Evolutionary conservation across 2,113 vertebrate genomes (phyloP).

Genomic region (Oxyura jamaicensis): DNA sequence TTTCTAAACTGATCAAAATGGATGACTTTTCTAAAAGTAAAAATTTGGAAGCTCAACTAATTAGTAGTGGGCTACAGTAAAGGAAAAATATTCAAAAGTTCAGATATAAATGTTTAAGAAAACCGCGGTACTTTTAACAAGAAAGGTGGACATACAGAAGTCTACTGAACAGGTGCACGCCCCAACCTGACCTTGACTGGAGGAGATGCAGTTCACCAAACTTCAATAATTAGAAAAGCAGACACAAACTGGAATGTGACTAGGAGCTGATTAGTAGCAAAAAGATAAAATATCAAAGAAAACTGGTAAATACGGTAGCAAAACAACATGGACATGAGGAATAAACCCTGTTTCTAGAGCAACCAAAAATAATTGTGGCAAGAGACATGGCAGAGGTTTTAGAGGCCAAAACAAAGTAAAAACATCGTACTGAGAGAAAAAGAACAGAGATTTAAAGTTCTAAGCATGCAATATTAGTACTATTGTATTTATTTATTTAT

Average conservation of each 20-base stretch:
- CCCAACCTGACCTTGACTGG: not conserved
- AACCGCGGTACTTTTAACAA: not conserved
- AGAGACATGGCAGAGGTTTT: not conserved
- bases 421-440: not conserved
- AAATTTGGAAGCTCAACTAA: not conserved
- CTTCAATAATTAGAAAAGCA: not conserved
- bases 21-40: accelerated
- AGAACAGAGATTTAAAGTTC: not conserved
- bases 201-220: not conserved
- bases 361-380: not conserved
- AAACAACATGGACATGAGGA: not conserved
- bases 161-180: accelerated
- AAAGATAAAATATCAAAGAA: not conserved
- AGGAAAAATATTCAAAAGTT: not conserved
- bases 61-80: not conserved
- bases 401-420: not conserved
- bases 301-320: not conserved
- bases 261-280: not conserved
- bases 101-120: not conserved
- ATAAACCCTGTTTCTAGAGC: not conserved
- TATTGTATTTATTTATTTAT: too few species aligned
- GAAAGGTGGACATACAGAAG: not conserved
- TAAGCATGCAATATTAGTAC: not conserved
- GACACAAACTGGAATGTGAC: not conserved
- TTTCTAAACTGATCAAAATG: not conserved